Percentiles rank a stretch among this genome's conserved stretches.
These are phyloP conservation scores for Julus scanicus DNA, from an alignment of 2,888 invertebrate species.

Conservation along the genomic window DNA sequence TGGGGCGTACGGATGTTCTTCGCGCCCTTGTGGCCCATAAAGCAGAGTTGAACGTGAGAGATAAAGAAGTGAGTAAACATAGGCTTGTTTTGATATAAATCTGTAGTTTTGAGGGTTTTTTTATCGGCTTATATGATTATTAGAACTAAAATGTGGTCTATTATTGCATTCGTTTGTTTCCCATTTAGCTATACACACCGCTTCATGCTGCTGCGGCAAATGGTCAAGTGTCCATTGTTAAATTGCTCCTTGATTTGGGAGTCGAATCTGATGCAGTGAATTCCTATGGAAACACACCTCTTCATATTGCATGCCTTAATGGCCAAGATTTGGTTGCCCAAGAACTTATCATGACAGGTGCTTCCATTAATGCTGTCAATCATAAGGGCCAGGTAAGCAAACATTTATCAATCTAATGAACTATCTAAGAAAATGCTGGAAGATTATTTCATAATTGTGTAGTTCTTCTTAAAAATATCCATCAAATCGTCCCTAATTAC, in stretches of 20 bases:
- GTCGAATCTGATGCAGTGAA: slow-evolving; percentile 73
- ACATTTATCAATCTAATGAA: neutral
- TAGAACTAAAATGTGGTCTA: no score
- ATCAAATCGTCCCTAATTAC: no score
- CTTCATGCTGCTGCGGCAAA: slow-evolving; percentile 73
- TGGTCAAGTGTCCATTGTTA: slow-evolving; percentile 68
- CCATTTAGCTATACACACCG: slow-evolving; percentile 70
- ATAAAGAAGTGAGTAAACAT: slow-evolving; percentile 65
- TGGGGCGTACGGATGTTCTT: slow-evolving; percentile 69
- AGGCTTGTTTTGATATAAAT: neutral
- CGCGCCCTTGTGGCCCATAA: slow-evolving; percentile 63
- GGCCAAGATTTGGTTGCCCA: slow-evolving; percentile 71
- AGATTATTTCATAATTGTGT: neutral
- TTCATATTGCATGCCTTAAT: slow-evolving; percentile 74
- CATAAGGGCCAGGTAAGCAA: slow-evolving; percentile 68
- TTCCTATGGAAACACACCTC: slow-evolving; percentile 72
- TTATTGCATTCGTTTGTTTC: neutral
- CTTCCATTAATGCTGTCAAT: slow-evolving; percentile 71
- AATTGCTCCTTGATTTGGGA: slow-evolving; percentile 69
- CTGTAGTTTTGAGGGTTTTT: neutral
- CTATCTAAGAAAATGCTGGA: neutral
- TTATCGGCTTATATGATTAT: neutral
- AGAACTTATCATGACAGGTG: slow-evolving; percentile 69
- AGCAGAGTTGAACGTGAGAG: slow-evolving; percentile 67
- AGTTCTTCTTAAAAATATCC: no score